Percentiles rank a stretch among this genome's conserved stretches.
Evolutionary conservation across 1,140 invertebrate genomes (phyloP).

Genomic region (Propsilocerus akamusi): DNA sequence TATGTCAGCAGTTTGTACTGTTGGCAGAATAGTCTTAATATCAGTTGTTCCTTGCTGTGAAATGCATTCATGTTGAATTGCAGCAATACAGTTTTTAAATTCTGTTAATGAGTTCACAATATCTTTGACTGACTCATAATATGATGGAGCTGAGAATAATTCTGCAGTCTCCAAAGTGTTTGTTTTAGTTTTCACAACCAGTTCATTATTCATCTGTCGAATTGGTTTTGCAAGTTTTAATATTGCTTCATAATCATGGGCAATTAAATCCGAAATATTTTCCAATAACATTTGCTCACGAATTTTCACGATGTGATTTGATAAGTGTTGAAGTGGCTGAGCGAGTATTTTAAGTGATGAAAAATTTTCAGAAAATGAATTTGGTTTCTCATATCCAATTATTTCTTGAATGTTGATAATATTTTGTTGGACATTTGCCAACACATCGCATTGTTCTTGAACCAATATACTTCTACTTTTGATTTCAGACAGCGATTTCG

Average conservation of each 20-base stretch:
- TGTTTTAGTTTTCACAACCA: constrained; percentile 17
- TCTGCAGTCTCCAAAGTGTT: constrained; percentile 14
- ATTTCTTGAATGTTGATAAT: not conserved
- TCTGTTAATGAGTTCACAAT: constrained; percentile 30
- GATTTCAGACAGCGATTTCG: not conserved
- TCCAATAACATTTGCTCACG: constrained; percentile 23
- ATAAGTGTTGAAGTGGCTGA: constrained; percentile 27
- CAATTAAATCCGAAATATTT: constrained; percentile 14
- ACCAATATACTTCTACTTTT: not conserved
- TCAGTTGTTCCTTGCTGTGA: constrained; percentile 9
- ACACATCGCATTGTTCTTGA: not conserved
- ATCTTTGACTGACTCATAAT: constrained; percentile 18
- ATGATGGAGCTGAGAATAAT: constrained; percentile 10
- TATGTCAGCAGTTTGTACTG: constrained; percentile 25
- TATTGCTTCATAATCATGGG: constrained; percentile 9
- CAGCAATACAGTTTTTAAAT: constrained; percentile 25
- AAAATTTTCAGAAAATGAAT: constrained; percentile 8
- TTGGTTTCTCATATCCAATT: not conserved
- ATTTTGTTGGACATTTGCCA: not conserved
- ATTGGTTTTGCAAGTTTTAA: constrained; percentile 14
- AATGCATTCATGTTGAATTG: constrained; percentile 25
- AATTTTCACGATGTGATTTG: constrained; percentile 24
- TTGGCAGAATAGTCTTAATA: constrained; percentile 1
- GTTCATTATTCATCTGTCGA: constrained; percentile 20
- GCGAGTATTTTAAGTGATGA: constrained; percentile 19